Percentiles rank a stretch among this genome's conserved stretches.
phyloP scores from a whole-genome alignment of 2,797 vertebrate species.

The Anabacerthia variegaticeps region DNA sequence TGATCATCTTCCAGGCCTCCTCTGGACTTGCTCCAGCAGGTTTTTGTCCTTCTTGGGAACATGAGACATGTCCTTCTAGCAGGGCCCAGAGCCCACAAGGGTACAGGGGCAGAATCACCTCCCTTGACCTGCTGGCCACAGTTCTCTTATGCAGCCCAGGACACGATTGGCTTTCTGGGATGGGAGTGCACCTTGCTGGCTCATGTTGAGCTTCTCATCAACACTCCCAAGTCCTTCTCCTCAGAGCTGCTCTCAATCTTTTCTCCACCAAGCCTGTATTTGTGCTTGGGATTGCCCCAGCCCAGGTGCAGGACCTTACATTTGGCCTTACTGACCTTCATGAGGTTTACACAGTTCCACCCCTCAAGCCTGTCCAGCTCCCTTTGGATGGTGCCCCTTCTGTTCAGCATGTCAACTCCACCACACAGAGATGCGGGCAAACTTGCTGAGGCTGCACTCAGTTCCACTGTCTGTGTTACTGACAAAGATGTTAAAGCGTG shows the following conservation, averaged over 20 bases:
- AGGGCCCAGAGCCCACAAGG: background rate
- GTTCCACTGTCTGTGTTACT: background rate
- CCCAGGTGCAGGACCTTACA: background rate
- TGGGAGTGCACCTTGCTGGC: background rate
- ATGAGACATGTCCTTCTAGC: background rate
- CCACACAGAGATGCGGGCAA: background rate
- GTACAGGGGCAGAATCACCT: too few relatives aligned
- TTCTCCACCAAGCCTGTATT: background rate
- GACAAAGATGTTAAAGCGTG: background rate
- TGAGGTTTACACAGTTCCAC: background rate
- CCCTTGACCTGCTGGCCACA: accelerated
- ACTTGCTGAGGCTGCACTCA: background rate
- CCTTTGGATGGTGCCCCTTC: background rate
- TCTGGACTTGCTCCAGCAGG: background rate
- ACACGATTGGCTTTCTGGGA: background rate
- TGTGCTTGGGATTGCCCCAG: background rate
- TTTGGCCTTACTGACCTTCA: background rate
- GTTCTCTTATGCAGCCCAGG: background rate
- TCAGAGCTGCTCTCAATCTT: background rate
- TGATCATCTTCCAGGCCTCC: background rate
- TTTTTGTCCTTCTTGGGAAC: background rate
- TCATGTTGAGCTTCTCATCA: background rate
- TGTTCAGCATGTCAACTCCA: background rate
- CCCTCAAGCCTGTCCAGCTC: background rate
- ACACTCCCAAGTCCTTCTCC: background rate